Evolutionary conservation across 1,140 invertebrate genomes (phyloP).

Genomic region (Drosophila parvula): DNA sequence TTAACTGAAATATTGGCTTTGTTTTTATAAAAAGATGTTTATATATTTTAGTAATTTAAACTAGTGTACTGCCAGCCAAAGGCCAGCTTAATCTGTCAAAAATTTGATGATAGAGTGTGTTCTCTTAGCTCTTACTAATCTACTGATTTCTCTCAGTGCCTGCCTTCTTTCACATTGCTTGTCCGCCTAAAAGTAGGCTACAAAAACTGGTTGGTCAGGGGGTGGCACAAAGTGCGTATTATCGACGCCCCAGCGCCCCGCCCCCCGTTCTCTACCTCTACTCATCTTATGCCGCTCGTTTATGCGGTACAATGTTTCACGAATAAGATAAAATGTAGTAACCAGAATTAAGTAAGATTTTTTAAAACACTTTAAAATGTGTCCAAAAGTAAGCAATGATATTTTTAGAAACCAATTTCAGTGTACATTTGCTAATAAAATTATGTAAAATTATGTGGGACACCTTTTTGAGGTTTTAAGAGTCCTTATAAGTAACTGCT

Average conservation of each 20-base stretch:
- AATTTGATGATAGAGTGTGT: too few relatives aligned
- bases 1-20: too few relatives aligned
- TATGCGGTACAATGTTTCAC: slow-evolving; percentile 15
- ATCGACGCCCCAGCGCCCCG: slow-evolving; percentile 42
- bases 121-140: neutral
- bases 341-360: too few relatives aligned
- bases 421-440: neutral
- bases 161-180: slow-evolving; percentile 14
- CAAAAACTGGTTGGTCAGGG: slow-evolving; percentile 9
- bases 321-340: neutral
- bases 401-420: neutral
- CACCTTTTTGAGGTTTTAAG: neutral
- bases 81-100: too few relatives aligned
- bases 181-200: slow-evolving; percentile 31
- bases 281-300: slow-evolving; percentile 25
- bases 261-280: neutral
- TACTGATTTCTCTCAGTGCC: slow-evolving; percentile 1
- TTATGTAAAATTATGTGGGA: neutral
- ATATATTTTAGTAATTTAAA: too few relatives aligned
- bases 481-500: too few relatives aligned
- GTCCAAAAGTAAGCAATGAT: neutral
- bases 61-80: too few relatives aligned
- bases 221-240: slow-evolving; percentile 48
- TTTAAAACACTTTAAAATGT: too few relatives aligned
- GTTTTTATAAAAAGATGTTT: too few relatives aligned